These are phyloP conservation scores for Piprites chloris DNA, from an alignment of 2,113 vertebrate genomes.

Conservation along the genomic window DNA sequence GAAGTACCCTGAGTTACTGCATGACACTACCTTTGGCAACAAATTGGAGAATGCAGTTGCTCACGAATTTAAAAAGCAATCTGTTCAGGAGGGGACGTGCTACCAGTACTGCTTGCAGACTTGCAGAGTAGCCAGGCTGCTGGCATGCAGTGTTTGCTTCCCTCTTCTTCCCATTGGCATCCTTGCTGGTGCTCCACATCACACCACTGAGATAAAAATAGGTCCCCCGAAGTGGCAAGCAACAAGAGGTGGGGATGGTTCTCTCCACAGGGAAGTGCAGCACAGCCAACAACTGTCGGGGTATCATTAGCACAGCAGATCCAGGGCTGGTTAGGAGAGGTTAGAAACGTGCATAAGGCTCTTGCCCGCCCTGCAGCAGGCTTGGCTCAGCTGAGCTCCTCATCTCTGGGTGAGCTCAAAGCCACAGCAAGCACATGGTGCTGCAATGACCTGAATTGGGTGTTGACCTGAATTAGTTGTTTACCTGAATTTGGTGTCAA, in stretches of 20 bases:
- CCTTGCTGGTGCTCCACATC: not conserved
- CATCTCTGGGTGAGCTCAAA: not conserved
- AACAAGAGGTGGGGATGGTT: not conserved
- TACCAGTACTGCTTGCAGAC: not conserved
- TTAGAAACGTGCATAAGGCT: rapidly evolving
- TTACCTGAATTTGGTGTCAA: not conserved
- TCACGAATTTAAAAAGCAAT: not conserved
- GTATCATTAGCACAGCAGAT: not conserved
- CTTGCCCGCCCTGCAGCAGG: not conserved
- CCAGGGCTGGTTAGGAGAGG: not conserved
- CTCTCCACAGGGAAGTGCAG: not conserved
- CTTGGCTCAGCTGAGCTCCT: not conserved
- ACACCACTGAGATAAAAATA: not conserved
- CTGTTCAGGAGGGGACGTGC: not conserved
- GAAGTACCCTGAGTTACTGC: not conserved
- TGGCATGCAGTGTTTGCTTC: not conserved
- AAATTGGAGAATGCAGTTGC: not conserved
- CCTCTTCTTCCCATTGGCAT: not conserved
- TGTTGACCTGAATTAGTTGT: not conserved
- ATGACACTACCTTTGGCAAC: not conserved
- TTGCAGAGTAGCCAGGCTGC: not conserved
- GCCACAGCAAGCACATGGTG: rapidly evolving
- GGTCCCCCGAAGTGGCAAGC: rapidly evolving
- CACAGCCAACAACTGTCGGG: not conserved
- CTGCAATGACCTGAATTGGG: not conserved